These are phyloP conservation scores for Heteronetta atricapilla DNA, from an alignment of 2,113 vertebrate genomes.

Conservation along the genomic window DNA sequence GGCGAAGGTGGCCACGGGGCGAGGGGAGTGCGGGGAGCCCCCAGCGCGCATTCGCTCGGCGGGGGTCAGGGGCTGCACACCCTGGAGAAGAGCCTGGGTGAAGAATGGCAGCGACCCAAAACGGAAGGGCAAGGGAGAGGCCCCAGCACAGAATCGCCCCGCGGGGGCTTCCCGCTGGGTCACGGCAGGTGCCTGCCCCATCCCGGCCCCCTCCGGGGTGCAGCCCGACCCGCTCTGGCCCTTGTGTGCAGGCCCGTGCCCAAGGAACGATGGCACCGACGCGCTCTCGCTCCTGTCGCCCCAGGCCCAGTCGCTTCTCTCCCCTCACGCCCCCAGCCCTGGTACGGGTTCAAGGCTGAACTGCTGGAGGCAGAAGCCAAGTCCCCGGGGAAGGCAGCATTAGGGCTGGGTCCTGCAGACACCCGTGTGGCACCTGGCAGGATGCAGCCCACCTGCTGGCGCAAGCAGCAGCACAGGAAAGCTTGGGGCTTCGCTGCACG, in stretches of 20 bases:
- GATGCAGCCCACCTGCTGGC: accelerated
- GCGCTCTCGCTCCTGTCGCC: background rate
- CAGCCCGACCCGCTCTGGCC: no score
- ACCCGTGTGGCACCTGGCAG: accelerated
- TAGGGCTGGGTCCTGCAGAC: background rate
- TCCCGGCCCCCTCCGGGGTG: no score
- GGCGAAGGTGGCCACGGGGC: no score
- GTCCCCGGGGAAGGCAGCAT: background rate
- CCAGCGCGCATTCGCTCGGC: accelerated
- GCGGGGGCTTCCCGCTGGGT: background rate
- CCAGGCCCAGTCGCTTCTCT: background rate
- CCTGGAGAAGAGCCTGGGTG: background rate
- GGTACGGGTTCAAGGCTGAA: background rate
- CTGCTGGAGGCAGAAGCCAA: background rate
- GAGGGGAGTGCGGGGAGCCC: background rate
- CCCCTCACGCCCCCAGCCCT: background rate
- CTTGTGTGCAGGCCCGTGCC: no score
- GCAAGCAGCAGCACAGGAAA: background rate
- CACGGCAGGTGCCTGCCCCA: no score
- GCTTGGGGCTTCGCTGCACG: accelerated
- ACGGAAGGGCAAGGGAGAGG: background rate
- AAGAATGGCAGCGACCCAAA: accelerated
- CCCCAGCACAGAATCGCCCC: no score
- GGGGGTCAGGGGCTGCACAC: background rate
- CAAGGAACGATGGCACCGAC: no score